Evolutionary conservation across 2,888 invertebrate species (phyloP).

Genomic region (Eupeodes luniger): DNA sequence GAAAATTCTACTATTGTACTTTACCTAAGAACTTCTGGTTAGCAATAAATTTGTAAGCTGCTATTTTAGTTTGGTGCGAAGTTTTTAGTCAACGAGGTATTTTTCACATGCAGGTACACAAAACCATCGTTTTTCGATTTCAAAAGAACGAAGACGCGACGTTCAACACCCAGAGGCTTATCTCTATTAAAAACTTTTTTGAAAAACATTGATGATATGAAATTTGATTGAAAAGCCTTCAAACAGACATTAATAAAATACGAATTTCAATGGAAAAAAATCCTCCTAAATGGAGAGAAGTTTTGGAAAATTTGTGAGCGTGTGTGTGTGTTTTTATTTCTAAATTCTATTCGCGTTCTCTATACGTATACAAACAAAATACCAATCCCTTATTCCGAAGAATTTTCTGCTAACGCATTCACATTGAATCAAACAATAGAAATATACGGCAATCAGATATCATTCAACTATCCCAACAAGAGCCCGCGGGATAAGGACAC

Average conservation of each 20-base stretch:
- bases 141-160: too few species aligned
- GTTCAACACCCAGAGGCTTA: neutral
- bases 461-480: conserved; percentile 56
- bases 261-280: neutral
- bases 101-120: too few species aligned
- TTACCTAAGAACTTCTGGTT: too few species aligned
- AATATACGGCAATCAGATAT: conserved; percentile 73
- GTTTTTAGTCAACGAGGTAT: too few species aligned
- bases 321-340: neutral
- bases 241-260: neutral
- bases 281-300: neutral
- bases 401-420: conserved; percentile 72
- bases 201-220: neutral
- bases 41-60: too few species aligned
- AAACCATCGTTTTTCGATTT: neutral
- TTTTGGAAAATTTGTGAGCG: neutral
- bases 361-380: conserved; percentile 60
- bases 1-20: too few species aligned
- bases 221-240: neutral
- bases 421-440: conserved; percentile 66
- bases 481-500: conserved; percentile 30
- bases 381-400: conserved; percentile 64
- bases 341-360: conserved; percentile 67
- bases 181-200: neutral
- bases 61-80: too few species aligned